Percentiles rank a stretch among this genome's conserved stretches.
These are phyloP conservation scores for Macrotus californicus DNA, from an alignment of 2,113 vertebrate genomes.

Conservation along the genomic window DNA sequence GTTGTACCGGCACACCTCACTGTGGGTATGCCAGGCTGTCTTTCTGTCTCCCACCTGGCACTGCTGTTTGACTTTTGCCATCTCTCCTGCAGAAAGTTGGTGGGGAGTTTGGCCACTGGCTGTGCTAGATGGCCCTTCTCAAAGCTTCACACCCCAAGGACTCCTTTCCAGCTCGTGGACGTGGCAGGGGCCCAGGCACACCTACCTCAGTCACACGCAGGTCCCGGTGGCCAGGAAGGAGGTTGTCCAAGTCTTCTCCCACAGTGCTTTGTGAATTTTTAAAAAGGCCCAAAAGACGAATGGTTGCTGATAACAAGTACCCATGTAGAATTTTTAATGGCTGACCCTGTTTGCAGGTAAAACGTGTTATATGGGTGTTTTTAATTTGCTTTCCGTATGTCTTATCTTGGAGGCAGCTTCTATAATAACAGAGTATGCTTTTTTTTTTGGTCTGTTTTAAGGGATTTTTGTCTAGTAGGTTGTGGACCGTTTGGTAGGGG, in stretches of 20 bases:
- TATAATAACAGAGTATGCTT: fast-evolving
- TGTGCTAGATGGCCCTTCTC: background rate
- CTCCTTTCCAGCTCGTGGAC: background rate
- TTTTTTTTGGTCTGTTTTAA: background rate
- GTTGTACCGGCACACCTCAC: background rate
- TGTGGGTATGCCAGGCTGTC: no score
- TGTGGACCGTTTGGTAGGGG: background rate
- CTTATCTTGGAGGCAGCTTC: background rate
- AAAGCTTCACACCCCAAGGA: background rate
- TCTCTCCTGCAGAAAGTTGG: background rate
- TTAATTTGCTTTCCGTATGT: background rate
- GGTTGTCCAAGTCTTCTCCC: background rate
- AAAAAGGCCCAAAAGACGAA: background rate
- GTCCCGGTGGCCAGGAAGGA: background rate
- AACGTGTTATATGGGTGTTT: background rate
- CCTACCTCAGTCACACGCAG: background rate
- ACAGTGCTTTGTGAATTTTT: background rate
- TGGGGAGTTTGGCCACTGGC: background rate
- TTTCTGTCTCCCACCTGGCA: background rate
- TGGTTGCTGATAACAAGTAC: background rate
- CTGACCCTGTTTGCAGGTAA: background rate
- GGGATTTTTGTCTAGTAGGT: background rate
- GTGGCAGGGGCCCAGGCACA: background rate
- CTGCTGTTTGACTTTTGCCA: background rate
- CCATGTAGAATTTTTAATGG: background rate